Base-by-base conservation (phyloP, 2,888 invertebrate genomes). In the Drosophila mimica region DNA sequence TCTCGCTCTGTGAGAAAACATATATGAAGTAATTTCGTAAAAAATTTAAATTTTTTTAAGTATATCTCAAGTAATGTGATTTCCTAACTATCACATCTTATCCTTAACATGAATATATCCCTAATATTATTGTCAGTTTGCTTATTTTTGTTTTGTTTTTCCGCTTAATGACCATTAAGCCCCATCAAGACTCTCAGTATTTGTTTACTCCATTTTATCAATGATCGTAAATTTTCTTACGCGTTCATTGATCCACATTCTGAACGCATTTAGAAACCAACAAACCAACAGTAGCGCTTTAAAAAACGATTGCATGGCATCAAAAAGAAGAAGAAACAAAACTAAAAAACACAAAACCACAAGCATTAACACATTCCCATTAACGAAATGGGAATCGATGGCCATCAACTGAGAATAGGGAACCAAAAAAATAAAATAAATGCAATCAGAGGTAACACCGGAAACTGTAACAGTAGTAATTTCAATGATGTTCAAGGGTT, bases 381-480 rank as follows among this genome's bases (percentile, higher is more conserved):
- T 79, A 74, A 64, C 54, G 30, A 71, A 80, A 79, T 82, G 71
- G 54, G 67, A 56, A 78, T 71, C 82, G 64, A 64, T 69, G 65
- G 46, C 58, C 51, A 64, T 68, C 83, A 84, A 74, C 70, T 62
- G 63, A 60, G 67, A 57, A 53, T 51, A 58, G 69, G 52, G n/a
- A 40, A 28, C 17, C 28, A 9, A 40, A 38, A 38, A 38, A 17
- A 36, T 25, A 34, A 63, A 61, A 70, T 36, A 49, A 79, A 72
- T 79, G 85, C 79, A 78, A 84, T 84, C 81, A 83, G 60, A 69
- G 76, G 74, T 75, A 63, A 70, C 62, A 89, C 85, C 90, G 85
- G 85, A 85, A 85, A 89, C 85, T 84, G 88, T 90, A 90, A 90
- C 83, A 83, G 78, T 88, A 69, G 89, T 86, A 86, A 85, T 90